A percentile compares a stretch with the other conserved stretches of the same genome.
These are phyloP conservation scores for Leptopilina boulardi DNA, from an alignment of 1,140 invertebrate genomes.

Conservation along the genomic window DNA sequence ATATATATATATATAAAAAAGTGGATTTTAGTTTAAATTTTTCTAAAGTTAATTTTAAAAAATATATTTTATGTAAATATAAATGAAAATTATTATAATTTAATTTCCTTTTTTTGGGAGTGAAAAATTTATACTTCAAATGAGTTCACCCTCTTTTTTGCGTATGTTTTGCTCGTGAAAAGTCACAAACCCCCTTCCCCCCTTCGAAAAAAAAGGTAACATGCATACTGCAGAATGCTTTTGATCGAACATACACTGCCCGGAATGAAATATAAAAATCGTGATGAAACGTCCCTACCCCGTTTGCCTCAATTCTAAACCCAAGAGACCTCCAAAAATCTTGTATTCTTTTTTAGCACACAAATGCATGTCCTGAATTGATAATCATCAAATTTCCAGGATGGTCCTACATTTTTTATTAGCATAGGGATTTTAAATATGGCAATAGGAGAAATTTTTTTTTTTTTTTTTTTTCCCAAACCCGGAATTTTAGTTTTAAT, in stretches of 20 bases:
- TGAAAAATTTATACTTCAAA: too few relatives aligned
- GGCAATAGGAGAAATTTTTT: not conserved
- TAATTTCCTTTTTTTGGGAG: too few relatives aligned
- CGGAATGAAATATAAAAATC: conserved; percentile 66
- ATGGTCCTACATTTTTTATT: not conserved
- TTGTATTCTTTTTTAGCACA: conserved; percentile 26
- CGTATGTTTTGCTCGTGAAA: not conserved
- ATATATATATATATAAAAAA: too few relatives aligned
- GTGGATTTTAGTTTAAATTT: too few relatives aligned
- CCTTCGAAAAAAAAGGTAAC: not conserved
- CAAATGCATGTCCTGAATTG: conserved; percentile 27
- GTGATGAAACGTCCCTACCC: conserved; percentile 60
- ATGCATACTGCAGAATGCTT: conserved; percentile 64
- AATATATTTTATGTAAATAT: too few relatives aligned
- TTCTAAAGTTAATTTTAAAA: too few relatives aligned
- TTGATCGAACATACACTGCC: conserved; percentile 61
- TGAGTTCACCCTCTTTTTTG: too few relatives aligned
- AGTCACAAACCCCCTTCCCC: not conserved
- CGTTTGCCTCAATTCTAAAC: conserved; percentile 33
- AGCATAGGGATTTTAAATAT: not conserved
- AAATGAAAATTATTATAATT: too few relatives aligned
- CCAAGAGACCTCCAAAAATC: conserved; percentile 24
- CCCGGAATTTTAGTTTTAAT: not conserved
- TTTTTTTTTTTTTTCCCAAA: not conserved
- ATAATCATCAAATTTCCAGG: conserved; percentile 32